Base-by-base conservation (phyloP, 2,888 invertebrate genomes). In the Eucriotettix oculatus region DNA sequence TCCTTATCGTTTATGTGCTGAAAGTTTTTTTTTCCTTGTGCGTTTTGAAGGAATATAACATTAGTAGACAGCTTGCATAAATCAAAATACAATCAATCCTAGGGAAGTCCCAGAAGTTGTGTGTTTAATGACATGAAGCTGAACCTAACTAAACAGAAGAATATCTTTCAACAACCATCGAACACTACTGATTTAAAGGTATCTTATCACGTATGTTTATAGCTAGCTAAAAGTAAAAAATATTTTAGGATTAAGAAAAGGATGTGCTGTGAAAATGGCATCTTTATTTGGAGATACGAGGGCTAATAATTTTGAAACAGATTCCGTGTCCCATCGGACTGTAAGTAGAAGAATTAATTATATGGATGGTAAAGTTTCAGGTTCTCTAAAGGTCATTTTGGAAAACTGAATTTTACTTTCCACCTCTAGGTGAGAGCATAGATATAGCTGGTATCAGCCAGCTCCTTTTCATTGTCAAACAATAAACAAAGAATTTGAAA, bases 281-380 rank as follows among this genome's bases (percentile, higher is more conserved):
- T 56, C 43, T 42, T 53, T 17, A 40, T 42, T 10, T 56, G 9
- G 56, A 42, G 16, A 56, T 42, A 57, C 43, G 16, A 57, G 11
- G 44, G 9, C 48, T 16, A 57, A 57, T n/a, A 57, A 57, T 16
- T n/a, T 52, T 57, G 40, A 57, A 57, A 48, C 48, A 57, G 44
- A 44, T 16, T 44, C 57, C 48, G 43, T 57, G 48, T 57, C 17
- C 14, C 48, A 57, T 57, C 57, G 48, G 48, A 57, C 29, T 48
- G 52, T 57, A 57, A 17, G 48, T 57, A 57, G 17, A 57, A 57
- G 57, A 57, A 29, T 57, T 48, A 57, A 48, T 57, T 11, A 57
- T 17, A 57, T 57, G 57, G 10, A 40, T 17, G 42, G 29, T 44
- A 52, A 57, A 29, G 52, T 57, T 57, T 44, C 57, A 57, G 29